Base-by-base conservation (phyloP, 2,888 invertebrate species). In the Elegia similella region DNA sequence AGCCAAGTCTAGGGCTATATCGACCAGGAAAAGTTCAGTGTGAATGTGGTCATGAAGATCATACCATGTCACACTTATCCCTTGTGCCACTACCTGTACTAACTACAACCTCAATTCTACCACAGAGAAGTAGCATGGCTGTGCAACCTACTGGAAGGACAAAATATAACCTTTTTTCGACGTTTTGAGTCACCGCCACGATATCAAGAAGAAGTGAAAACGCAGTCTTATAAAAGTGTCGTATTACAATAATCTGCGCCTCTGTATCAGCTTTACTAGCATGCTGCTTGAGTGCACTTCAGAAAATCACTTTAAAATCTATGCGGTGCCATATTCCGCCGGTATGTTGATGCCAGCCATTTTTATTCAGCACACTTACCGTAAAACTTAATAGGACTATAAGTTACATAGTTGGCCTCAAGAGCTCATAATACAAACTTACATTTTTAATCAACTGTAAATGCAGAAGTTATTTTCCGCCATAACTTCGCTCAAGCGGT, bases 261-360 rank as follows among this genome's bases (percentile, higher is more conserved):
- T 65, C 68, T 73, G 75, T 72, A 69, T 65, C 66, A 75, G 80
- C 80, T 77, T 77, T 69, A 67, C 72, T 66, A 68, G 68, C 69
- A 63, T 59, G 64, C 59, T 59, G 68, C 64, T 60, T 68, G 74
- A 81, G 80, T 76, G 83, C 82, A 80, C 82, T 84, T 76, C 69
- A 70, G 72, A 74, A 82, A 83, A 83, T 84, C 81, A 82, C 80
- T 82, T 81, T 81, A 82, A 83, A 80, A 82, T 80, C 81, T 75
- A 79, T 80, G 78, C 75, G 75, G 67, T 68, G 62, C 59, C 59
- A 59, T 63, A 66, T 69, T 65, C 68, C 62, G 65, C 67, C 63
- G 65, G 67, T 70, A 69, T 69, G 64, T 59, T 61, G 65, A 67
- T 65, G 64, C 63, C 72, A 73, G 73, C 73, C 72, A 76, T 81